Percentiles rank a stretch among this genome's conserved stretches.
Conservation (phyloP, 2,888 invertebrate species). For the Chalcosyrphus nemorum region DNA sequence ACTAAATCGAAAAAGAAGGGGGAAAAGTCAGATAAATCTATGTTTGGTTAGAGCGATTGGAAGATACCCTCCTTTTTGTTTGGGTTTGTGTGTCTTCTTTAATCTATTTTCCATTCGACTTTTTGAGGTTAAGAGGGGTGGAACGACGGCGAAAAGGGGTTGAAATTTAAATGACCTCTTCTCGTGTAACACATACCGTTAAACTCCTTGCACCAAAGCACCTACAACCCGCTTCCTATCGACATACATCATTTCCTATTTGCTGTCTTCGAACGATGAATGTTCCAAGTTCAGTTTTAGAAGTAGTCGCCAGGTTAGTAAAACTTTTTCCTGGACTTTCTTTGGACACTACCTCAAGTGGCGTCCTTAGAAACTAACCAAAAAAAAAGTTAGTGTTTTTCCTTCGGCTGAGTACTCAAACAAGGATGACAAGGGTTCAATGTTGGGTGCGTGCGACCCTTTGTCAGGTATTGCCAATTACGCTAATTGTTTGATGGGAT, state of each 20-base stretch:
- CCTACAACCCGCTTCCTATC: not conserved
- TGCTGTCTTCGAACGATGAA: conserved; percentile 41
- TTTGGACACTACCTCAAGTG: not conserved
- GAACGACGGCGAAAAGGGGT: not conserved
- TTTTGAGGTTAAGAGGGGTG: not conserved
- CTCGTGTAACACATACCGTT: not conserved
- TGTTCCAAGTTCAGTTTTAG: conserved; percentile 32
- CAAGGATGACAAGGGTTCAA: not conserved
- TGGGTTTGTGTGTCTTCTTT: not conserved
- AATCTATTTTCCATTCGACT: not conserved
- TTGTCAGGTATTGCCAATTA: conserved; percentile 63
- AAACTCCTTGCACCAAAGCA: not conserved
- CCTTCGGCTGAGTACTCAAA: not conserved
- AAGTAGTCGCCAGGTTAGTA: conserved; percentile 36
- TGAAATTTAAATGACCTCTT: not conserved
- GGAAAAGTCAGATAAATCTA: not conserved
- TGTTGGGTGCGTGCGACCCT: not conserved
- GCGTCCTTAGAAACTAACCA: conserved; percentile 7
- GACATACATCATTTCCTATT: conserved; percentile 1
- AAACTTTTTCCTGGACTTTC: conserved; percentile 27
- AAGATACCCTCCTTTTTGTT: not conserved
- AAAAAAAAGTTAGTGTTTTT: not conserved
- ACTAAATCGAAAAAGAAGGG: not conserved
- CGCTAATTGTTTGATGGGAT: conserved; percentile 62
- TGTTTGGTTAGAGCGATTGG: conserved; percentile 19